Evolutionary conservation across 2,113 vertebrate genomes (phyloP).

Genomic region (Piprites chloris): DNA sequence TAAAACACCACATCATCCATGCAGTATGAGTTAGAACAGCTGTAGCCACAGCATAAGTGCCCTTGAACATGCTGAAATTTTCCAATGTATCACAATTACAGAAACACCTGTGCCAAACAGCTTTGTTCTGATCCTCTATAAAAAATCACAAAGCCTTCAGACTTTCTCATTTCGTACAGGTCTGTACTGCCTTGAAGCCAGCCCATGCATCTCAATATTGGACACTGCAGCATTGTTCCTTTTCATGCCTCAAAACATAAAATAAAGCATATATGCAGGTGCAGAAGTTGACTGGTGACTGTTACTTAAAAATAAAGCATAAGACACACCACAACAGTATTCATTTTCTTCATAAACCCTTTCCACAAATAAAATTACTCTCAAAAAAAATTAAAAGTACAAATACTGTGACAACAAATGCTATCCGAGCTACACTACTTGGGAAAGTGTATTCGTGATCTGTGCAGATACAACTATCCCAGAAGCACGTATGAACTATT

Average conservation of each 20-base stretch:
- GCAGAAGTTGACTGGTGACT: neutral
- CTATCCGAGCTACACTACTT: neutral
- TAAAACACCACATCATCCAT: constrained; percentile 29
- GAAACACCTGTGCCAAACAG: constrained; percentile 76
- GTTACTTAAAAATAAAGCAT: constrained; percentile 18
- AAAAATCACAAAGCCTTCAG: constrained; percentile 66
- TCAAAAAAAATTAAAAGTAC: neutral
- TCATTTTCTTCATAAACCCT: neutral
- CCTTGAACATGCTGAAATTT: constrained; percentile 61
- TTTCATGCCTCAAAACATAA: constrained; percentile 51
- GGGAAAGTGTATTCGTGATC: neutral
- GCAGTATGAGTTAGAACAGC: constrained; percentile 65
- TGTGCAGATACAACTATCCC: neutral
- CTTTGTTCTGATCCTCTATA: constrained; percentile 76
- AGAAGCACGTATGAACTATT: neutral
- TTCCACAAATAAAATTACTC: neutral
- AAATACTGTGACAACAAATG: neutral
- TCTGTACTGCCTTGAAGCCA: constrained; percentile 62
- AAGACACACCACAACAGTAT: neutral
- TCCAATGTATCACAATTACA: constrained; percentile 70
- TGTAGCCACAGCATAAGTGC: constrained; percentile 62
- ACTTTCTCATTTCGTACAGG: constrained; percentile 59
- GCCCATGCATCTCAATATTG: constrained; percentile 37
- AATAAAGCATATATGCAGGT: constrained; percentile 52
- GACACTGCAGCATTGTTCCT: constrained; percentile 38